Percentiles rank a stretch among this genome's conserved stretches.
These are phyloP conservation scores for Aphelocoma coerulescens DNA, from an alignment of 2,113 vertebrate species.

Conservation along the genomic window DNA sequence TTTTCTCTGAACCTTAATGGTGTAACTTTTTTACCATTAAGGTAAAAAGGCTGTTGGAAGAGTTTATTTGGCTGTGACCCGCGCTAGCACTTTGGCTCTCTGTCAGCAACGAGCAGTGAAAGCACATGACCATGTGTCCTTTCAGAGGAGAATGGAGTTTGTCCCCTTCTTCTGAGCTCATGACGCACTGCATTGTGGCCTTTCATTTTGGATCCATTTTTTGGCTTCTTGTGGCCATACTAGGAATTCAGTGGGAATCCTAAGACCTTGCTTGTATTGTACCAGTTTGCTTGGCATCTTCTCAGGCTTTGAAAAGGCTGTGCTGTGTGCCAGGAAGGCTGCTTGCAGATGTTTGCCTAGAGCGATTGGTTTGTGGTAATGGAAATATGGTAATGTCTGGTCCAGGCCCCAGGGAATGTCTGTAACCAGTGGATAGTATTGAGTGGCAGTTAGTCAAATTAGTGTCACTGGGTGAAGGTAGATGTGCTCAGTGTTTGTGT, in stretches of 20 bases:
- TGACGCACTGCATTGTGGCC: fast-evolving
- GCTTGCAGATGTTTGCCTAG: not conserved
- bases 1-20: not conserved
- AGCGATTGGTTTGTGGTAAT: not conserved
- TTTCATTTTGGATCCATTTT: not conserved
- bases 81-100: not conserved
- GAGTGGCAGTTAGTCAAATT: not conserved
- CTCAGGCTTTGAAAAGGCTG: not conserved
- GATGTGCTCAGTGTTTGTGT: not conserved
- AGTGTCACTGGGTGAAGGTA: not conserved
- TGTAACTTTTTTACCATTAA: not conserved
- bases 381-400: not conserved
- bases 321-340: not conserved
- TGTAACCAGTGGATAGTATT: not conserved
- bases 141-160: not conserved
- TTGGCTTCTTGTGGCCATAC: not conserved
- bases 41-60: not conserved
- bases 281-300: not conserved
- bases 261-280: not conserved
- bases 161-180: not conserved
- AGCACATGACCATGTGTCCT: not conserved
- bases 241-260: not conserved
- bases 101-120: not conserved
- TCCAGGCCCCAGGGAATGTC: not conserved
- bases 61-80: not conserved